Percentiles rank a stretch among this genome's conserved stretches.
These are phyloP conservation scores for Hydriomena furcata DNA, from an alignment of 2,888 invertebrate genomes.

Conservation along the genomic window DNA sequence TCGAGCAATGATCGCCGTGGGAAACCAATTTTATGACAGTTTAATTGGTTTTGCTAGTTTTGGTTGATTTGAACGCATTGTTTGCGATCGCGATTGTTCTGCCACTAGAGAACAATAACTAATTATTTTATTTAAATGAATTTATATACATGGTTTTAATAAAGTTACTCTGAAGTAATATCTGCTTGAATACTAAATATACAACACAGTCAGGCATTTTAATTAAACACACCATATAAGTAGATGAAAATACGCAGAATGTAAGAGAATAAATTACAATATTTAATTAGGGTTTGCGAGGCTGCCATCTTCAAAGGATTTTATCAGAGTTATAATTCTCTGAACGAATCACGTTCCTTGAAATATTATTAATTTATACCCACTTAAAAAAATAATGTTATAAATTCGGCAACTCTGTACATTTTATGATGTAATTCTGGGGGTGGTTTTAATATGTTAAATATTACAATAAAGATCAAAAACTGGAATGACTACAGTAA, in stretches of 20 bases:
- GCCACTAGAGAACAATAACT: slow-evolving; percentile 36
- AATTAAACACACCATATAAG: slow-evolving; percentile 52
- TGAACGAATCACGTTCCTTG: slow-evolving; percentile 49
- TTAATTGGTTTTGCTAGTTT: slow-evolving; percentile 69
- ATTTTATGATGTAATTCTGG: too few relatives aligned
- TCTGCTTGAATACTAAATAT: slow-evolving; percentile 27
- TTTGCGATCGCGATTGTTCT: slow-evolving; percentile 51
- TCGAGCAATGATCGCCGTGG: slow-evolving; percentile 72
- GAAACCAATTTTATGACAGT: slow-evolving; percentile 70
- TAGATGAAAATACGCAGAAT: slow-evolving; percentile 54
- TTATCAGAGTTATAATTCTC: slow-evolving; percentile 58
- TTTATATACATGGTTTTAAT: slow-evolving; percentile 19
- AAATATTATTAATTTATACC: slow-evolving; percentile 5
- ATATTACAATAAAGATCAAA: too few relatives aligned
- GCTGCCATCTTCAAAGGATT: slow-evolving; percentile 58
- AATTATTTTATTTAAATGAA: too few relatives aligned
- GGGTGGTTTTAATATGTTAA: too few relatives aligned
- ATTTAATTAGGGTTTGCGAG: slow-evolving; percentile 70
- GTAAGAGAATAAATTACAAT: slow-evolving; percentile 73
- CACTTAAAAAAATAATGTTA: background rate
- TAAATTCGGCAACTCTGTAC: background rate
- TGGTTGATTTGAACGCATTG: slow-evolving; percentile 48
- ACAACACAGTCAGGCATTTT: slow-evolving; percentile 39
- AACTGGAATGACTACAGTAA: too few relatives aligned
- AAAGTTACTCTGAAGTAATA: slow-evolving; percentile 41